Conservation (phyloP, 2,113 vertebrate species). For the Mirza zaza region DNA sequence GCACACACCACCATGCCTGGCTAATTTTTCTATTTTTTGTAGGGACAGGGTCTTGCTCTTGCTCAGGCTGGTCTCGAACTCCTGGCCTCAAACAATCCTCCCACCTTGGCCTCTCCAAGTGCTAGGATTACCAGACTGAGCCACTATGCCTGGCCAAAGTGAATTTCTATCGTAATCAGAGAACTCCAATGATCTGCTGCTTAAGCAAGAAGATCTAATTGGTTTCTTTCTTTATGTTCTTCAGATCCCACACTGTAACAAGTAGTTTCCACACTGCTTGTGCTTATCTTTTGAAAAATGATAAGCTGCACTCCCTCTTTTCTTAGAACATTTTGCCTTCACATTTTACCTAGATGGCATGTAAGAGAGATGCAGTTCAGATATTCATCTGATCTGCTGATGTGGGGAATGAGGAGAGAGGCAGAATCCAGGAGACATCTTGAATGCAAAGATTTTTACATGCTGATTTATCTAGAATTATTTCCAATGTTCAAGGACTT, state of each 20-base stretch:
- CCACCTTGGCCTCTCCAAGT: too few relatives aligned
- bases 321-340: neutral
- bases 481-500: slow-evolving; percentile 44
- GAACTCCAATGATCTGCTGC: neutral
- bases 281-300: neutral
- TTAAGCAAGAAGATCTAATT: neutral
- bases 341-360: neutral
- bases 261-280: neutral
- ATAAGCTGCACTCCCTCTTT: neutral
- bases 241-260: neutral
- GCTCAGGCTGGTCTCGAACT: too few relatives aligned
- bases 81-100: too few relatives aligned
- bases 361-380: slow-evolving; percentile 20
- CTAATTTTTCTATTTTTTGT: too few relatives aligned
- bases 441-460: neutral
- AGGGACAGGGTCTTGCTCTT: too few relatives aligned
- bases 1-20: too few relatives aligned
- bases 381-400: neutral
- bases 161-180: neutral
- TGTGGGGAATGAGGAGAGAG: neutral
- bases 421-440: neutral
- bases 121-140: too few relatives aligned
- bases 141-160: too few relatives aligned
- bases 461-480: slow-evolving; percentile 36
- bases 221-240: neutral